phyloP scores from a whole-genome alignment of 2,888 invertebrate genomes.

The Lamellibrachia satsuma region DNA sequence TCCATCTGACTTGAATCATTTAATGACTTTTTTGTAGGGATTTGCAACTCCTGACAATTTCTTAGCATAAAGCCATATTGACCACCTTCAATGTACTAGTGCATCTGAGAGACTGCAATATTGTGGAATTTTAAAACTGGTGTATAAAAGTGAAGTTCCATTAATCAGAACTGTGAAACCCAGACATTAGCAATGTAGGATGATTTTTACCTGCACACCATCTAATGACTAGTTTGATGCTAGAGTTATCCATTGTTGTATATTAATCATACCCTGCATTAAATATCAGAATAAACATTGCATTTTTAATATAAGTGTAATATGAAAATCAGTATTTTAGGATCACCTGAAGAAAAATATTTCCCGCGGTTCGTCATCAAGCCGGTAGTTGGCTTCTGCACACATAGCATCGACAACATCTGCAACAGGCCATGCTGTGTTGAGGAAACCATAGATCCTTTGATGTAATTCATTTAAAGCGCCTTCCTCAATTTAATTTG shows the following conservation, averaged over 20 bases:
- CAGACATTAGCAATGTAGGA: not conserved
- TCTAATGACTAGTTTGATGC: not conserved
- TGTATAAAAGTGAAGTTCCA: no score
- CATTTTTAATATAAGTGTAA: not conserved
- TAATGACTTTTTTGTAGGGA: no score
- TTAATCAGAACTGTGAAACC: not conserved
- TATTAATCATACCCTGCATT: not conserved
- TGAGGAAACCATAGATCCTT: not conserved
- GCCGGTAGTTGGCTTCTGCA: conserved; percentile 84
- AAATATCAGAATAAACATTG: not conserved
- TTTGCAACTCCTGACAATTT: no score
- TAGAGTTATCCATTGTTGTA: not conserved
- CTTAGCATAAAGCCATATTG: no score
- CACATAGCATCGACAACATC: conserved; percentile 80
- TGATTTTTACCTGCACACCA: not conserved
- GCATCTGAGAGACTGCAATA: no score
- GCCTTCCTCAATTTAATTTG: conserved; percentile 18
- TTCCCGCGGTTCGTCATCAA: conserved; percentile 77
- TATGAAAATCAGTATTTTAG: conserved; percentile 14
- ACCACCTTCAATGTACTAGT: no score
- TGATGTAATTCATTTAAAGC: conserved; percentile 31
- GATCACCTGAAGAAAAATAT: conserved; percentile 78
- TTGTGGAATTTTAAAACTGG: no score
- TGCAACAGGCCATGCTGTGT: conserved; percentile 45
- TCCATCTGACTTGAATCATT: no score